phyloP scores from a whole-genome alignment of 1,140 invertebrate genomes.

The Drosophila chauvacae region DNA sequence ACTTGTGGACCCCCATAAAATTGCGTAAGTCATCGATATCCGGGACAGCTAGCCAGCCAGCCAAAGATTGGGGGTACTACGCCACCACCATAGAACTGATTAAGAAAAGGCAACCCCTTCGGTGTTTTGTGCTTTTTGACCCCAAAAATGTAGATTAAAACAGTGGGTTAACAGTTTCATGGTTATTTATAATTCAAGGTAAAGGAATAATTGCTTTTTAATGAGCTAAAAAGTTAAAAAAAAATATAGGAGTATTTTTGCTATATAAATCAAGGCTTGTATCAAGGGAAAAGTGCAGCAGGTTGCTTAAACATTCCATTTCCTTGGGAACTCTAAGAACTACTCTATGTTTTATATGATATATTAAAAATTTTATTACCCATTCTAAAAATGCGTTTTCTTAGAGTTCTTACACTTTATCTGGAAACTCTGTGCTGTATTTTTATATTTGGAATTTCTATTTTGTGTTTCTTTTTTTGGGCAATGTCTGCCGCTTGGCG shows the following conservation, averaged over 20 bases:
- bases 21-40: constrained; percentile 33
- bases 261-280: too few relatives aligned
- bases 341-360: too few relatives aligned
- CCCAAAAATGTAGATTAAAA: constrained; percentile 3
- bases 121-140: neutral
- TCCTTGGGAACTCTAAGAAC: too few relatives aligned
- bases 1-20: constrained; percentile 30
- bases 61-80: constrained; percentile 16
- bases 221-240: neutral
- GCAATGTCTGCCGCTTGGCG: constrained; percentile 9
- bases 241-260: too few relatives aligned
- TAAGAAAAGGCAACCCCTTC: neutral
- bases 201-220: neutral
- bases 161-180: neutral
- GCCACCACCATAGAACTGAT: constrained; percentile 9
- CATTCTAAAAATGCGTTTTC: neutral
- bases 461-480: neutral
- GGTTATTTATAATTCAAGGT: neutral
- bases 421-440: constrained; percentile 1
- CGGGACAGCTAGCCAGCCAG: neutral
- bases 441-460: constrained; percentile 5
- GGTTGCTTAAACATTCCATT: too few relatives aligned
- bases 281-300: too few relatives aligned
- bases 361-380: neutral
- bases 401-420: constrained; percentile 4